Evolutionary conservation across 1,140 invertebrate genomes (phyloP).

Genomic region (Heliconius eleuchia): DNA sequence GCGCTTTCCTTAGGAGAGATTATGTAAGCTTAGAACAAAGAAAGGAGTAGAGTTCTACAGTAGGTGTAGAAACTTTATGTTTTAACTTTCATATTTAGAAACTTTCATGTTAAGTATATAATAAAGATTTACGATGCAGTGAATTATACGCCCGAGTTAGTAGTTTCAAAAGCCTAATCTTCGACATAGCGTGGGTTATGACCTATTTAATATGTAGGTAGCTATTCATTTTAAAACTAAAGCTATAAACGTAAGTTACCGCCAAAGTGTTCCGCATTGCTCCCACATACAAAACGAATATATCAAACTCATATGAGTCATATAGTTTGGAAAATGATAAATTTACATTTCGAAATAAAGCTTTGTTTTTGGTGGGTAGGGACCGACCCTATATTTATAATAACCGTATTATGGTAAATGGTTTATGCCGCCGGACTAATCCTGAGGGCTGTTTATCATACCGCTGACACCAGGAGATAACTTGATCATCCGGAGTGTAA

Average conservation of each 20-base stretch:
- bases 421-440: constrained; percentile 33
- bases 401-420: constrained; percentile 28
- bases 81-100: not conserved
- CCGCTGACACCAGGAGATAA: constrained; percentile 35
- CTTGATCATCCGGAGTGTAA: constrained; percentile 40
- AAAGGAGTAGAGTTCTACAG: not conserved
- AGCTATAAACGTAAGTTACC: not conserved
- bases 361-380: constrained; percentile 5
- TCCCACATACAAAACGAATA: not conserved
- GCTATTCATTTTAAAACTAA: constrained; percentile 6
- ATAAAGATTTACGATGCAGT: constrained; percentile 10
- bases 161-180: constrained; percentile 8
- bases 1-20: not conserved
- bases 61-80: not conserved
- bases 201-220: constrained; percentile 12
- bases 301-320: not conserved
- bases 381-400: not conserved
- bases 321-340: constrained; percentile 6
- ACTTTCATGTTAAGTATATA: not conserved
- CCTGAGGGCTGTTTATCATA: constrained; percentile 39
- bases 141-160: constrained; percentile 6
- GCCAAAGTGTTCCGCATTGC: not conserved
- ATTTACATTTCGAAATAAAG: constrained; percentile 25
- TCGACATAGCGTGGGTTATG: constrained; percentile 9
- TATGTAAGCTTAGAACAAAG: not conserved